Base-by-base conservation (phyloP, 1,140 invertebrate species). In the Trialeurodes vaporariorum region DNA sequence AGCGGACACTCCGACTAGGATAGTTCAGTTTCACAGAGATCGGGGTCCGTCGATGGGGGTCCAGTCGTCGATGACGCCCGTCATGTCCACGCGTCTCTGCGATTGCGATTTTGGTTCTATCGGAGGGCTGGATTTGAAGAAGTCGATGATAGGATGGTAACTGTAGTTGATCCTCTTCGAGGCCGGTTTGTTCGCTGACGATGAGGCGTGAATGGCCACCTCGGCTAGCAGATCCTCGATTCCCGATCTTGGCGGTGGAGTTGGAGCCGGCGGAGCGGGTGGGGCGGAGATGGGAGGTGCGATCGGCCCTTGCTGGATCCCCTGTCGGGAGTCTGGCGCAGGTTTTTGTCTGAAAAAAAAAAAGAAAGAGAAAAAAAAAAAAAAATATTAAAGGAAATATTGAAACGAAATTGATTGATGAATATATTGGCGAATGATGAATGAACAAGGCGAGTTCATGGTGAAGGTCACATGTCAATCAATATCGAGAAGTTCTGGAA, bases 81-180 rank as follows among this genome's bases (percentile, higher is more conserved):
- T n/a, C 5, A 23, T 23, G 60, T 61, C 25, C 60, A 23, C n/a
- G 5, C 25, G 60, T 25, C 25, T 5, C 34, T 49, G 63, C 22
- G 34, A 9, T 49, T 25, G 25, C 12, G n/a, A 25, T n/a, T 59
- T 21, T 0, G 66, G 25, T 2, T 26, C 25, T 58, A 67, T 58
- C n/a, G 71, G 23, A 22, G 69, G 64, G 13, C 62, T 67, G 1
- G 70, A 70, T 25, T 73, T 85, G 75, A 92, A 92, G 76, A 90
- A 92, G 72, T 91, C 89, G 70, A 91, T 89, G 64, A 92, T 92
- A 1, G 89, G 89, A 77, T 92, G 90, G 73, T 92, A 92, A 75
- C 87, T 90, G 73, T 91, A 92, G 78, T 92, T 92, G 49, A 91
- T 82, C 2, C 73, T 5, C 34, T 49, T 49, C 34, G 34, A 49